These are phyloP conservation scores for Bos taurus DNA, from an alignment of 2,113 vertebrate genomes.

Conservation along the genomic window DNA sequence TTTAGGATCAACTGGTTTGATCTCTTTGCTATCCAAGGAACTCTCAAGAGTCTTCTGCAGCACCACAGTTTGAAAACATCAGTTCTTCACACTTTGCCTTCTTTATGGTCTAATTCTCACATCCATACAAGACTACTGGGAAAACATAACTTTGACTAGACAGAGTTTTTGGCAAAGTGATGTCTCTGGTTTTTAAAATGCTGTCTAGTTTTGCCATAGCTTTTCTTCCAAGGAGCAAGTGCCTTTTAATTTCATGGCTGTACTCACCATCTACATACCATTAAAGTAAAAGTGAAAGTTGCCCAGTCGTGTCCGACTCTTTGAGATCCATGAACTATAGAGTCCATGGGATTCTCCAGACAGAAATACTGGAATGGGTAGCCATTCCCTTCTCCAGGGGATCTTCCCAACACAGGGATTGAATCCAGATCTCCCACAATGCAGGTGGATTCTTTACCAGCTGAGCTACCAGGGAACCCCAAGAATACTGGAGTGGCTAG, in stretches of 20 bases:
- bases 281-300: neutral
- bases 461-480: neutral
- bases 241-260: neutral
- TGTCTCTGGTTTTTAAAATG: neutral
- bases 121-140: neutral
- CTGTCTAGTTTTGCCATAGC: neutral
- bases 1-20: neutral
- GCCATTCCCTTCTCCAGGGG: neutral
- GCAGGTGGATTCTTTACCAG: neutral
- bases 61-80: neutral
- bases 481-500: neutral
- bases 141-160: neutral
- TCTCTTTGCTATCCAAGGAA: neutral
- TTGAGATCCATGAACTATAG: neutral
- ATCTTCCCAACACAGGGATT: neutral
- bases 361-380: neutral
- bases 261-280: neutral
- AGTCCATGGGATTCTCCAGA: neutral
- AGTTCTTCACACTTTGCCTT: neutral
- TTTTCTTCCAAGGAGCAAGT: neutral
- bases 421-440: neutral
- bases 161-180: neutral
- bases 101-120: neutral
- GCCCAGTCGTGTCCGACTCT: rapidly evolving
- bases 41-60: neutral